Base-by-base conservation (phyloP, 2,888 invertebrate species). In the Elegia similella region DNA sequence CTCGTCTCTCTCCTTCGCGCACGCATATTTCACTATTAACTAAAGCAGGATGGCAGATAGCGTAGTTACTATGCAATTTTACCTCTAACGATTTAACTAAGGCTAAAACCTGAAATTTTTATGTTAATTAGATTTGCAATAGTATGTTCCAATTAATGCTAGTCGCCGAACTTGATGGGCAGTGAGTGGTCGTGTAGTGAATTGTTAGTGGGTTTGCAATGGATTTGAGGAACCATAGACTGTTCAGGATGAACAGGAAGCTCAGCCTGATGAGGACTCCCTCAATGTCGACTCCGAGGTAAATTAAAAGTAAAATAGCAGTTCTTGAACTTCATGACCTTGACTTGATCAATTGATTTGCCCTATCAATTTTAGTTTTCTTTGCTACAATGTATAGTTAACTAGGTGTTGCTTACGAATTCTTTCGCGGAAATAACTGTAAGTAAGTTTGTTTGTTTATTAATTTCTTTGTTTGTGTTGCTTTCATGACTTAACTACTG, bases 81-180 rank as follows among this genome's bases (percentile, higher is more conserved):
- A 72, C 76, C 69, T 79, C 78, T 78, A 84, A 81, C 81, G 77
- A 78, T 77, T 83, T 75, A 73, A 78, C 80, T 82, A 81, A 88
- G 84, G 86, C 76, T 84, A 86, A 81, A 84, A 88, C 86, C 88
- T 88, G 89, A 89, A 89, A 87, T 88, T 83, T 78, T 85, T 88
- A 90, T 90, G 88, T 75, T 86, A 90, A 90, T 90, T 77, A 83
- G 71, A 13, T 80, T 84, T 84, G 87, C 88, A 84, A 84, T 82
- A 65, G 67, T 75, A 66, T 80, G 82, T 82, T 84, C 80, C 87
- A 87, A 88, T 88, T 90, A 82, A 72, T 70, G 72, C 72, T 87
- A 89, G 87, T 89, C 75, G 73, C 73, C 72, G 72, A 79, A 82
- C 82, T 74, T 69, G 73, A 77, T 76, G 68, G 73, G 69, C 67